These are phyloP conservation scores for Phyllotreta striolata DNA, from an alignment of 2,888 invertebrate genomes.

Conservation along the genomic window DNA sequence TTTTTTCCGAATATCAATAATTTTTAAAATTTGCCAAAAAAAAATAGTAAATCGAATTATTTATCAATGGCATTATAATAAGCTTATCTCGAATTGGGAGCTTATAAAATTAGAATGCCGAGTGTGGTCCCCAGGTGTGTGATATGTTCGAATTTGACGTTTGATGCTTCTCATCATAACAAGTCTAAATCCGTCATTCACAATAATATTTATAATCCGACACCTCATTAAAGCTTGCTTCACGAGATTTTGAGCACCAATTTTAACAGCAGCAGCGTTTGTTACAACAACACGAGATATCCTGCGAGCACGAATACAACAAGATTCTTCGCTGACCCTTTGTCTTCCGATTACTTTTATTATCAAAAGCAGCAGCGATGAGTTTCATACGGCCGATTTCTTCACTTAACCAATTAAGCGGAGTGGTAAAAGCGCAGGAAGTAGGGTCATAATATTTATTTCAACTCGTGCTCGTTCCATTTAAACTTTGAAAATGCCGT, in stretches of 20 bases:
- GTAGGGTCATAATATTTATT: constrained; percentile 61
- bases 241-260: not conserved
- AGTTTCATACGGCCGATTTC: constrained; percentile 46
- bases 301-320: constrained; percentile 1
- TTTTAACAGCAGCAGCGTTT: too few species aligned
- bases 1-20: too few species aligned
- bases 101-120: constrained; percentile 38
- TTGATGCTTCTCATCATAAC: constrained; percentile 48
- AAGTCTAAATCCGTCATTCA: constrained; percentile 45
- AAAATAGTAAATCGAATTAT: too few species aligned
- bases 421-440: constrained; percentile 55
- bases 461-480: constrained; percentile 59
- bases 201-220: constrained; percentile 50
- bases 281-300: constrained; percentile 6
- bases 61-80: constrained; percentile 32
- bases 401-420: constrained; percentile 54
- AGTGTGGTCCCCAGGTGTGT: constrained; percentile 31
- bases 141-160: constrained; percentile 34
- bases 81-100: constrained; percentile 40
- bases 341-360: constrained; percentile 20
- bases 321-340: constrained; percentile 1
- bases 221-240: constrained; percentile 47
- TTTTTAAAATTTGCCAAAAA: too few species aligned
- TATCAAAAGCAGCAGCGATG: constrained; percentile 22
- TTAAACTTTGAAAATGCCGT: constrained; percentile 58